Percentiles rank a stretch among this genome's conserved stretches.
These are phyloP conservation scores for Eurystomus glaucurus DNA, from an alignment of 2,797 vertebrate genomes.

Conservation along the genomic window DNA sequence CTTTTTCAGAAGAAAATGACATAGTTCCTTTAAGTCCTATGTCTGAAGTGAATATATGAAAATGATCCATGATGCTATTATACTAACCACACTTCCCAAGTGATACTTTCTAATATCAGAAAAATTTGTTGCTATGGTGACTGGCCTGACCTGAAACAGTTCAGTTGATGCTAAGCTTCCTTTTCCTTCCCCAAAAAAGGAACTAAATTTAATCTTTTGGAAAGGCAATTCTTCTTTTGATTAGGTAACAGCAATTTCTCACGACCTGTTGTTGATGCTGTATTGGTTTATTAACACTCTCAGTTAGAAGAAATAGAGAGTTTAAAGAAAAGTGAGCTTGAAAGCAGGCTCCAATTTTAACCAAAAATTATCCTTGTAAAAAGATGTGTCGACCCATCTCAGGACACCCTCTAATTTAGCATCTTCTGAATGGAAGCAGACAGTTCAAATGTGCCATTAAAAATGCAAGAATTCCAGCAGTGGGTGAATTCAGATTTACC, in stretches of 20 bases:
- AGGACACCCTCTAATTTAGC: neutral
- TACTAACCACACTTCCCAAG: conserved; percentile 52
- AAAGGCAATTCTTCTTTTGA: conserved; percentile 51
- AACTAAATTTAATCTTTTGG: conserved; percentile 21
- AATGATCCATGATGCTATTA: conserved; percentile 60
- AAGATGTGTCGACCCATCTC: neutral
- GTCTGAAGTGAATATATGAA: conserved; percentile 16
- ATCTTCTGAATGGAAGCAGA: neutral
- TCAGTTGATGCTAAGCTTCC: conserved; percentile 40
- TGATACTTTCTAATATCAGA: conserved; percentile 64
- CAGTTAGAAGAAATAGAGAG: neutral
- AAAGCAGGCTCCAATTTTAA: neutral
- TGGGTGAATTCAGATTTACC: neutral
- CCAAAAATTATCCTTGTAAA: neutral
- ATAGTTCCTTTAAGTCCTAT: neutral
- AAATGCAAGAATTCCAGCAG: neutral
- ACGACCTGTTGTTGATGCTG: neutral
- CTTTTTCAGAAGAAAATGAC: neutral
- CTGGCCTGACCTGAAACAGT: conserved; percentile 63
- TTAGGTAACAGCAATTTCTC: neutral
- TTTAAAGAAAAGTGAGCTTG: neutral
- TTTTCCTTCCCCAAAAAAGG: neutral
- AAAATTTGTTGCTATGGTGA: conserved; percentile 75
- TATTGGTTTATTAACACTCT: conserved; percentile 4
- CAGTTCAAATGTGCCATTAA: neutral